Base-by-base conservation (phyloP, 1,140 invertebrate species). In the Drosophila pruinosa region DNA sequence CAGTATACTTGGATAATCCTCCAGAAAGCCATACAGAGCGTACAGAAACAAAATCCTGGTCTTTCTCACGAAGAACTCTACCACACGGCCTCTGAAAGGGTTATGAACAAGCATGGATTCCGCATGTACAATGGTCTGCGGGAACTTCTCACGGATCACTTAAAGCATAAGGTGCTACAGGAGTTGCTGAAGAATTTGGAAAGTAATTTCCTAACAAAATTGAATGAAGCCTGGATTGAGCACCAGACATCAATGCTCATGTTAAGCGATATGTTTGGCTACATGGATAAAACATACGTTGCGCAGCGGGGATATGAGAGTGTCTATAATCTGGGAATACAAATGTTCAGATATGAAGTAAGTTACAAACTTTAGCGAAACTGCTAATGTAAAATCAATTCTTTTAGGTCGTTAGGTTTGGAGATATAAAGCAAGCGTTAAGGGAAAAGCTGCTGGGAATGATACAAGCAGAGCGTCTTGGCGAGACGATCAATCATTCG, bases 61-160 rank as follows among this genome's bases (percentile, higher is more conserved):
- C 2, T 43, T 4, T 6, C 24, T 2, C 24, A 15, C 5, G 54
- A 57, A 0, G 14, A 57, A n/a, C 15, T 41, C 3, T 57, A 57
- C 14, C 7, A 7, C 1, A n/a, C 28, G 1, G 39, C 54, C 24
- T 28, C 17, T 19, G 39, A 28, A 43, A 7, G 2, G 5, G 54
- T 43, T 0, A 57, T 28, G 38, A 43, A 43, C 15, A 57, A 43
- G 6, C 54, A 57, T 31, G 54, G 54, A 28, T 57, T 57, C 14
- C 38, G 14, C 3, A 12, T 43, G 22, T 43, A 57, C 15, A 43
- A 57, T 19, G 54, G 54, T 28, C 5, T 57, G 5, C 22, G 54
- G 0, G 38, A 57, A 1, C 39, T 43, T 5, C 54, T 43, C 2
- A 43, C 54, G 0, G 39, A 57, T 10, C 38, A 57, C 22, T 10